Percentiles rank a stretch among this genome's conserved stretches.
Evolutionary conservation across 2,888 invertebrate species (phyloP).

Genomic region (Emmelina monodactyla): DNA sequence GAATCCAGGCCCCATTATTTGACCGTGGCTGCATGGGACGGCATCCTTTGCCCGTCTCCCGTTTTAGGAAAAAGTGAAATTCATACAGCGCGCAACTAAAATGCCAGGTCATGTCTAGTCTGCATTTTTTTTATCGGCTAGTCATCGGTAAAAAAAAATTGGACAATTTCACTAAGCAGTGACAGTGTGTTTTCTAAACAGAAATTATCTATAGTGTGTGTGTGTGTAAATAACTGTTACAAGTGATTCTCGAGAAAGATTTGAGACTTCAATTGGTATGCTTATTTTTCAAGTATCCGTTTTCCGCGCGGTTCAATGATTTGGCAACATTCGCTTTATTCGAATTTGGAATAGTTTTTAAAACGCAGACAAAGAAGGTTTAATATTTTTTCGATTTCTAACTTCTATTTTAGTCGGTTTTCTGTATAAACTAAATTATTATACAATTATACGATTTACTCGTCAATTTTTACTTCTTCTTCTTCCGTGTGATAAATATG

Average conservation of each 20-base stretch:
- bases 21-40: slow-evolving; percentile 33
- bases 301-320: too few relatives aligned
- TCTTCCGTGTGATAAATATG: too few relatives aligned
- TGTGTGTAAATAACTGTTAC: slow-evolving; percentile 2
- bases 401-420: too few relatives aligned
- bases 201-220: not conserved
- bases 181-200: slow-evolving; percentile 22
- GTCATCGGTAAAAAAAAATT: slow-evolving; percentile 29
- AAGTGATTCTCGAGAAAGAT: not conserved
- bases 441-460: too few relatives aligned
- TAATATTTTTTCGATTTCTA: too few relatives aligned
- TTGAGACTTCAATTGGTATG: too few relatives aligned
- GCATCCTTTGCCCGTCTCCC: slow-evolving; percentile 28
- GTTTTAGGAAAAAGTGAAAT: slow-evolving; percentile 34
- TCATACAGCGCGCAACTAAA: slow-evolving; percentile 28
- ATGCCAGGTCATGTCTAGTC: slow-evolving; percentile 32
- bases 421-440: too few relatives aligned
- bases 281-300: too few relatives aligned
- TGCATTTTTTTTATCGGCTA: slow-evolving; percentile 23
- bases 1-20: slow-evolving; percentile 36
- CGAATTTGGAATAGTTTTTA: too few relatives aligned
- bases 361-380: too few relatives aligned
- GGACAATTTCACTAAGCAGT: slow-evolving; percentile 29
- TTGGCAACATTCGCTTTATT: too few relatives aligned
- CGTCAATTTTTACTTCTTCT: too few relatives aligned